Evolutionary conservation across 2,888 invertebrate species (phyloP), one percentile per base, ranked within the genome.

Genomic region (Apamea crenata): DNA sequence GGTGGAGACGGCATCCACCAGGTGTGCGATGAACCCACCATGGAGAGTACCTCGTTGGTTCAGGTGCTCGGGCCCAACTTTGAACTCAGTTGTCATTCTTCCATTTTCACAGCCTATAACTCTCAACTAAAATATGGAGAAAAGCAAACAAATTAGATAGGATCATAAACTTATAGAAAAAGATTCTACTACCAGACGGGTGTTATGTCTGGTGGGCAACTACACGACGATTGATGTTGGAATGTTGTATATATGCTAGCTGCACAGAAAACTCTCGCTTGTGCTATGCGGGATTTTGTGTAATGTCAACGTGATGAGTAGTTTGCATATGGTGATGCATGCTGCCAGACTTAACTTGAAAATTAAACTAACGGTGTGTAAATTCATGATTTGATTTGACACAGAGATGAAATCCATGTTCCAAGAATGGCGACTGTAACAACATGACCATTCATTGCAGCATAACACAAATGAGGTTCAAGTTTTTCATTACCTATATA

Each of bases 21-120:
- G 93, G 0, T 98, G 98, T 6, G 98, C 98, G 7, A 98, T 98
- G 90, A 98, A 98, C 12, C 99, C 99, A 4, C 99, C 99, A 92
- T 99, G 99, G 8, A 99, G 94, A 0, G 98, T 97, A 0, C 98
- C 99, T 56, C 97, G 93, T 25, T 97, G 94, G 94, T 99, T 99
- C 3, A 98, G 95, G 92, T 99, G 98, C 86, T 98, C 98, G 7
- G 98, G 96, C 0, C 96, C 97, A 0, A 99, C 98, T 88, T 97
- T 97, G 91, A 99, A 97, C 94, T 99, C 98, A 32, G 98, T 98
- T 50, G 97, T 93, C 93, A 98, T 98, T 73, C 96, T 97, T 1
- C 99, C 99, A 88, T 98, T 96, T n/a, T 97, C 98, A 79, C 98
- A 98, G 47, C 92, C 89, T 65, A 95, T 90, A 12, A 97, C 94